Percentiles rank a stretch among this genome's conserved stretches.
Evolutionary conservation across 2,888 invertebrate genomes (phyloP).

Genomic region (Pammene fasciana): DNA sequence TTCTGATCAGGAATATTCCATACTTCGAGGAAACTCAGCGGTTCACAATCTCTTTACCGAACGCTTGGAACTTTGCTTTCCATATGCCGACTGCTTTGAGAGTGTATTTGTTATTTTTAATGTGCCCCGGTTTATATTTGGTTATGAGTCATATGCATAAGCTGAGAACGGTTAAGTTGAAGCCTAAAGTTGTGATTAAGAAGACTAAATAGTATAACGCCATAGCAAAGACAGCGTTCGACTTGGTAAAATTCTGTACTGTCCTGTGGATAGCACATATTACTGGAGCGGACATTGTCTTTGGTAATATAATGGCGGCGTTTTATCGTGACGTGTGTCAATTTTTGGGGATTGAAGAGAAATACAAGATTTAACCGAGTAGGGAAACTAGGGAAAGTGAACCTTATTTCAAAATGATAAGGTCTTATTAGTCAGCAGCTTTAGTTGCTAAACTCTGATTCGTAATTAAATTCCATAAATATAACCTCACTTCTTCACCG

Average conservation of each 20-base stretch:
- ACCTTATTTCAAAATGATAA: too few species aligned
- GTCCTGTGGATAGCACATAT: slow-evolving; percentile 9
- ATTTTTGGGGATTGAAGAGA: slow-evolving; percentile 1
- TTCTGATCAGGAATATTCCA: slow-evolving; percentile 92
- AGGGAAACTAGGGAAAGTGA: neutral
- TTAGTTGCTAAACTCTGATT: too few species aligned
- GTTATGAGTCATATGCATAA: slow-evolving; percentile 94
- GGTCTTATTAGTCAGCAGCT: too few species aligned
- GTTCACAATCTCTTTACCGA: slow-evolving; percentile 91
- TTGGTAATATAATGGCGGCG: neutral
- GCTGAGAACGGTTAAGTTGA: slow-evolving; percentile 87
- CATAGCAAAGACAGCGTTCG: neutral
- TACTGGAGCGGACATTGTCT: neutral
- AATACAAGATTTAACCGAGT: neutral
- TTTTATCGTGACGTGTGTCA: neutral
- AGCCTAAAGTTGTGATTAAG: slow-evolving; percentile 72
- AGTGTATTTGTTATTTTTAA: slow-evolving; percentile 88
- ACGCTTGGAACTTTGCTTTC: slow-evolving; percentile 93
- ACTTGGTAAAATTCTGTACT: neutral
- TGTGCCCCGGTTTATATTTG: slow-evolving; percentile 89
- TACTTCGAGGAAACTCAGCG: slow-evolving; percentile 93
- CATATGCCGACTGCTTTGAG: slow-evolving; percentile 92
- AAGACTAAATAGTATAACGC: slow-evolving; percentile 66
- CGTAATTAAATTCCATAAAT: too few species aligned
- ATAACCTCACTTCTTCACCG: too few species aligned